Evolutionary conservation across 2,113 vertebrate species (phyloP), one percentile per base, ranked within the genome.

Genomic region (Melanerpes formicivorus): DNA sequence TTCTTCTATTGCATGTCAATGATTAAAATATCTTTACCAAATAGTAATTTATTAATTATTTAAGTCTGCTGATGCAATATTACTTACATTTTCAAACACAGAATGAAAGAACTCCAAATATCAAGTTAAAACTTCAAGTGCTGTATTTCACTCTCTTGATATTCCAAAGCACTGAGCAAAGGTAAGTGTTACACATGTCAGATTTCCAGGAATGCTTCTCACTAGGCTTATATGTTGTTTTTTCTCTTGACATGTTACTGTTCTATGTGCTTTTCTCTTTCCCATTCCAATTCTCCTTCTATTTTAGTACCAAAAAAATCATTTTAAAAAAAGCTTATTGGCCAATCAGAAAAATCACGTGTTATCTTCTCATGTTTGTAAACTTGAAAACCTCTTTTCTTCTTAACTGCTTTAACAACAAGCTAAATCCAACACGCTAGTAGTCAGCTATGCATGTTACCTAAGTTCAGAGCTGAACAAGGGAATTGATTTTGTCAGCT

Each of bases 321-420:
- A 23, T 11, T 22, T 22, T 22, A 11, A 6, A 50, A 50, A 50
- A 50, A 50, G 21, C 21, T 56, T 80, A 60, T 8, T 65, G 34
- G 50, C 27, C 77, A 85, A 81, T 70, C 55, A 55, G 26, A 79
- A 82, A 0, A 2, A 34, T 34, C 65, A 65, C 3, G 10, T 40
- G 30, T 80, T 77, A 71, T 8, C 63, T 60, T 87, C 30, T 65
- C 63, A 30, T 16, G 60, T 55, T 72, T 90, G 44, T 75, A 69
- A 83, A 80, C 62, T 11, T 65, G 44, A 87, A 89, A 94, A 80
- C 44, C 27, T 85, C 48, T 87, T 90, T 87, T 82, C 76, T 85
- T 90, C 52, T 71, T 85, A 89, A 44, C 30, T 2, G 6, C 65
- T 83, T 83, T 32, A 95, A 67, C 40, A 77, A 34, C 14, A 9